Percentiles rank a stretch among this genome's conserved stretches.
These are phyloP conservation scores for Mungos mungo DNA, from an alignment of 2,113 vertebrate genomes.

Conservation along the genomic window DNA sequence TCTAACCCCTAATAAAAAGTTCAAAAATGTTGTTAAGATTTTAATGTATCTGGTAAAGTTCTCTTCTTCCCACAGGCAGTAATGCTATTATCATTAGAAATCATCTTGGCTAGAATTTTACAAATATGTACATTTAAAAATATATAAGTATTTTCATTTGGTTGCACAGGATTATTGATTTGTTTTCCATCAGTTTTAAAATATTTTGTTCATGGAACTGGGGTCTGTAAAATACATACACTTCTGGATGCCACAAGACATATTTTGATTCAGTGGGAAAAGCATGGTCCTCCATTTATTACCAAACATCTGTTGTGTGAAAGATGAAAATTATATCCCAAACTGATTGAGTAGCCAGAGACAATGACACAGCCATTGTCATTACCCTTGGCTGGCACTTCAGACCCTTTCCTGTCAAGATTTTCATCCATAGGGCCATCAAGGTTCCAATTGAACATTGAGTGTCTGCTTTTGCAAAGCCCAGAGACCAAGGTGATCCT, in stretches of 20 bases:
- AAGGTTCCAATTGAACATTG: constrained; percentile 10
- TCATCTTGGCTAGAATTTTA: not conserved
- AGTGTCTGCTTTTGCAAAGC: constrained; percentile 37
- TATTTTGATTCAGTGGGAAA: constrained; percentile 67
- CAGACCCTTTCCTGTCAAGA: constrained; percentile 54
- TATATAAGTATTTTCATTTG: not conserved
- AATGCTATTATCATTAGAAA: not conserved
- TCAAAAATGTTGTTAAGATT: constrained; percentile 5
- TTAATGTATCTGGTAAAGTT: not conserved
- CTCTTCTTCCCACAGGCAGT: not conserved
- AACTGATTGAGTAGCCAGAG: constrained; percentile 23
- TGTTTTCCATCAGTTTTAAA: constrained; percentile 55
- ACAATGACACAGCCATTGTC: constrained; percentile 15
- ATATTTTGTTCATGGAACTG: constrained; percentile 24
- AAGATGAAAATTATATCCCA: constrained; percentile 64
- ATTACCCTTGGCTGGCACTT: constrained; percentile 65
- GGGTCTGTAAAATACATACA: constrained; percentile 4
- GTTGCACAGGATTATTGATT: constrained; percentile 35
- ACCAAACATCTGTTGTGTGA: constrained; percentile 16
- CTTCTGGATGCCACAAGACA: constrained; percentile 60
- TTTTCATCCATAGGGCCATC: constrained; percentile 56
- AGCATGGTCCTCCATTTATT: constrained; percentile 55
- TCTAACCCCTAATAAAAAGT: not conserved
- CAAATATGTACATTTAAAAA: not conserved
- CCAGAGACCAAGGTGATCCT: constrained; percentile 66